Evolutionary conservation across 2,113 vertebrate species (phyloP).

Genomic region (Lonchura striata): DNA sequence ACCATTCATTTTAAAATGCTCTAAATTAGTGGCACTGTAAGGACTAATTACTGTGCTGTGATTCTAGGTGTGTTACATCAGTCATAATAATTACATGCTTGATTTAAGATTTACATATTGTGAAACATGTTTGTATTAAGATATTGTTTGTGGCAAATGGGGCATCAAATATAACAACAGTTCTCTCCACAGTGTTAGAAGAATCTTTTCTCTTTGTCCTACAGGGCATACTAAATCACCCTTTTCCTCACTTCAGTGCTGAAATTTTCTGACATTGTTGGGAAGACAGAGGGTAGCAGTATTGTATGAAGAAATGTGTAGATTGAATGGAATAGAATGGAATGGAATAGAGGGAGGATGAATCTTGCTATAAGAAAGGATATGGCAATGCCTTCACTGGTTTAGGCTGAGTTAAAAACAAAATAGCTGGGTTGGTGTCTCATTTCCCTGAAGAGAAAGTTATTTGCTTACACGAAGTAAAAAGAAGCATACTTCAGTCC

Average conservation of each 20-base stretch:
- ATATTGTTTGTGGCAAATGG: background rate
- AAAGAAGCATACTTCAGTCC: background rate
- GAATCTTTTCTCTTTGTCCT: background rate
- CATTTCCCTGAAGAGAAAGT: background rate
- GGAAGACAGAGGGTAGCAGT: background rate
- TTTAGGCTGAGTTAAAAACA: background rate
- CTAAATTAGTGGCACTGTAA: background rate
- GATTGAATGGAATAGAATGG: background rate
- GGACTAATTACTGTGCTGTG: background rate
- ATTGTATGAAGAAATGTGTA: background rate
- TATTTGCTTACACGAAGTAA: background rate
- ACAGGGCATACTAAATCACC: background rate
- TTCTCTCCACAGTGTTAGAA: background rate
- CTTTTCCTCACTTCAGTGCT: background rate
- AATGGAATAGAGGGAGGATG: background rate
- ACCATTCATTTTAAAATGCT: background rate
- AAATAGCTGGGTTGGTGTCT: background rate
- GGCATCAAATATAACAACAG: background rate
- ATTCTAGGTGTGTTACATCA: background rate
- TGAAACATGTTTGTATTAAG: background rate
- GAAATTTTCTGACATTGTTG: background rate
- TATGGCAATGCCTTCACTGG: background rate
- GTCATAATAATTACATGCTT: background rate
- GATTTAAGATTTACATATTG: background rate
- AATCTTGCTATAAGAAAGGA: background rate